A percentile compares a stretch with the other conserved stretches of the same genome.
Evolutionary conservation across 2,888 invertebrate species (phyloP).

Genomic region (Pristionchus entomophagus): DNA sequence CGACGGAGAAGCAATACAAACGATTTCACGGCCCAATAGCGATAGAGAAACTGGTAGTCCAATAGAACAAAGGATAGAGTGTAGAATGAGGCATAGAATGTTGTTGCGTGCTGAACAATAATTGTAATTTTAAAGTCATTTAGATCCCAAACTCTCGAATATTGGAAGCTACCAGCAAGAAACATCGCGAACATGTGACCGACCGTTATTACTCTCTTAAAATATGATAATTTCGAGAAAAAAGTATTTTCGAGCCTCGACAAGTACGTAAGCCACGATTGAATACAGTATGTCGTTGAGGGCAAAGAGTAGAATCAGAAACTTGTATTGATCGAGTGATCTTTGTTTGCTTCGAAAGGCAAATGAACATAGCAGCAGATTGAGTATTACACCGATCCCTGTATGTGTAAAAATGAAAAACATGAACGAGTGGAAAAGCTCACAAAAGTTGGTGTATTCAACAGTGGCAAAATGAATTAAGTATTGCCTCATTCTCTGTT

Average conservation of each 20-base stretch:
- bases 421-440: not conserved
- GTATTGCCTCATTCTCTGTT: no score
- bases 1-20: not conserved
- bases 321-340: not conserved
- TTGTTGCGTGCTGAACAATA: not conserved
- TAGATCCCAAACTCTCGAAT: not conserved
- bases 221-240: not conserved
- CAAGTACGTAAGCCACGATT: not conserved
- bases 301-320: no score
- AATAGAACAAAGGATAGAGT: not conserved
- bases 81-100: not conserved
- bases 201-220: not conserved
- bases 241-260: not conserved
- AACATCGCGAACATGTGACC: not conserved
- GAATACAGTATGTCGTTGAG: not conserved
- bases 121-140: not conserved
- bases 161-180: not conserved
- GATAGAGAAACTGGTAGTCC: not conserved
- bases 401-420: not conserved
- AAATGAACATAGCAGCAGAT: not conserved
- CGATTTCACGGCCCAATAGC: not conserved
- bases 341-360: not conserved
- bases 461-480: no score
- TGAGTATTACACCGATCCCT: not conserved
- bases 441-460: not conserved